Percentiles rank a stretch among this genome's conserved stretches.
These are phyloP conservation scores for Augochlorella aurata DNA, from an alignment of 2,888 invertebrate genomes.

Conservation along the genomic window DNA sequence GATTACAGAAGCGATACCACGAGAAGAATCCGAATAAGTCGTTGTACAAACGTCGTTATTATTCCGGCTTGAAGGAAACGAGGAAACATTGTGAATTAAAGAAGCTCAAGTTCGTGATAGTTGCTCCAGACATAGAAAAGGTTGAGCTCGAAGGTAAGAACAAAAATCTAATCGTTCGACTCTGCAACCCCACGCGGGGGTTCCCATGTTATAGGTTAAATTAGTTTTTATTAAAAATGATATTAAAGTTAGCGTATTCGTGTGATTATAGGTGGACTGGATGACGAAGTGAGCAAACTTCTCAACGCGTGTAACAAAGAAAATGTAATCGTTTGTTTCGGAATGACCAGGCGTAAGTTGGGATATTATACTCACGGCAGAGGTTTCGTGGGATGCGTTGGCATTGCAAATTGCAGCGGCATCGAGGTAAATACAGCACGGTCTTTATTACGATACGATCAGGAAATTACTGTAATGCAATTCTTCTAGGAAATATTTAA, in stretches of 20 bases:
- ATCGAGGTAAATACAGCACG: slow-evolving; percentile 66
- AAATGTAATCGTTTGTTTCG: slow-evolving; percentile 69
- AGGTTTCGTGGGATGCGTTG: slow-evolving; percentile 71
- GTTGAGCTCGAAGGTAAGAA: slow-evolving; percentile 67
- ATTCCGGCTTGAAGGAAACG: slow-evolving; percentile 73
- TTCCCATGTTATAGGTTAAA: neutral
- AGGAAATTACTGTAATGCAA: neutral
- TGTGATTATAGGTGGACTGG: slow-evolving; percentile 70
- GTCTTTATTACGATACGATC: neutral
- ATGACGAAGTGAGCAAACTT: slow-evolving; percentile 66
- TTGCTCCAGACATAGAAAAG: slow-evolving; percentile 74
- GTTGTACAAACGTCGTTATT: slow-evolving; percentile 68
- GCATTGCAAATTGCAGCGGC: slow-evolving; percentile 72
- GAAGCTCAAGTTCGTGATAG: slow-evolving; percentile 72
- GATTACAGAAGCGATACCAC: slow-evolving; percentile 72
- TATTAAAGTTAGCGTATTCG: neutral
- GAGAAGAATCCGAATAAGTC: slow-evolving; percentile 71
- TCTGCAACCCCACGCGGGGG: neutral
- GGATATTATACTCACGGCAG: slow-evolving; percentile 73
- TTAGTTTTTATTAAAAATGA: too few species aligned
- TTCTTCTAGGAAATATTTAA: slow-evolving; percentile 69
- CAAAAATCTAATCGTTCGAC: neutral
- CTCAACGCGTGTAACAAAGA: slow-evolving; percentile 65
- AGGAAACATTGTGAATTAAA: slow-evolving; percentile 67
- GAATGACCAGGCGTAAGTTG: slow-evolving; percentile 72